phyloP scores from a whole-genome alignment of 2,797 vertebrate species.

The Sphenopsis melanotis region DNA sequence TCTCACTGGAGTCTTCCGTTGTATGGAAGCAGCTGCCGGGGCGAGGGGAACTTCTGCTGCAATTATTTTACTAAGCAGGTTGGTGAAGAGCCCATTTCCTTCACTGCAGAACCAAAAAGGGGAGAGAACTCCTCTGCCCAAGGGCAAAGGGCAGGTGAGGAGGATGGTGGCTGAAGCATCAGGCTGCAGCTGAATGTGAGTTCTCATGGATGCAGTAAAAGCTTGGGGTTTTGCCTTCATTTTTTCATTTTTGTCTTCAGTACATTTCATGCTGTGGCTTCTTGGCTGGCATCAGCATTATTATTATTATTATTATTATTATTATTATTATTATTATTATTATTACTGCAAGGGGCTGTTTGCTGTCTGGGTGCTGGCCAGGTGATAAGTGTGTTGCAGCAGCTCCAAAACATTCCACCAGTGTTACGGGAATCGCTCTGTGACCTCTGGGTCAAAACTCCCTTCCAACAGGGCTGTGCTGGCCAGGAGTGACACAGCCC shows the following conservation, averaged over 20 bases:
- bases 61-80: background rate
- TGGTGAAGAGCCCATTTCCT: background rate
- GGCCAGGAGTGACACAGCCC: background rate
- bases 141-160: background rate
- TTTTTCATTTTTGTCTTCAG: fast-evolving
- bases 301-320: background rate
- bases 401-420: conserved; percentile 14
- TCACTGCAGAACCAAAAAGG: background rate
- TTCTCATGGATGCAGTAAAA: background rate
- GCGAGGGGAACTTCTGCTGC: background rate
- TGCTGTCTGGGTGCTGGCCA: conserved; percentile 44
- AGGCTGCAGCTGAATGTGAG: background rate
- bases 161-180: background rate
- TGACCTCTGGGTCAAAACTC: conserved; percentile 45
- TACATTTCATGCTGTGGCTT: background rate
- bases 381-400: background rate
- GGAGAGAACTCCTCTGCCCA: background rate
- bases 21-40: background rate
- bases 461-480: conserved; percentile 14
- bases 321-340: background rate
- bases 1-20: background rate
- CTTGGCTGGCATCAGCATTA: background rate
- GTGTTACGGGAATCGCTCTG: background rate
- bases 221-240: fast-evolving
- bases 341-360: background rate